Base-by-base conservation (phyloP, 2,888 invertebrate genomes). In the Creontiades dilutus region DNA sequence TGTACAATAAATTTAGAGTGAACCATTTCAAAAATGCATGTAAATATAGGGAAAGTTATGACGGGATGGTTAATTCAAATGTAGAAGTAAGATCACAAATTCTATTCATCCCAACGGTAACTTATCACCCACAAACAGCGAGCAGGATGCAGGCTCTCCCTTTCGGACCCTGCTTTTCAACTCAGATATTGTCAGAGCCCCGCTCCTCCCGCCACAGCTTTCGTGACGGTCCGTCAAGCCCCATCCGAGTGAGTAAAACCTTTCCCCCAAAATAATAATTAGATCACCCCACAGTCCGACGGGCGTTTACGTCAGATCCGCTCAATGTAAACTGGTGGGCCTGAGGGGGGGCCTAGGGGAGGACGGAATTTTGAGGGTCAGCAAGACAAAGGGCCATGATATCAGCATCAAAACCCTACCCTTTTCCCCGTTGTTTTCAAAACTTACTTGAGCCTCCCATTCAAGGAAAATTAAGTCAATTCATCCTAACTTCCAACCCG, bases 211-310 rank as follows among this genome's bases (percentile, higher is more conserved):
- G 5, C 5, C 12, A 61, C 23, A 27, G 23, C 68, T 23, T 23
- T 23, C 68, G 27, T 68, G 27, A 68, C 23, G 68, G 68, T 12
- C 68, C 23, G 68, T 68, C 68, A 68, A 68, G 23, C 23, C 23
- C 23, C 68, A 7, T 16, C 61, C 16, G 61, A 61, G n/a, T 19
- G 61, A 9, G 9, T 61, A 61, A 61, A 61, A 61, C 19, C 23
- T 12, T 23, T 13, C 68, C 23, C 68, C 68, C 23, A 68, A 68
- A 68, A 68, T 68, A 68, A 68, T 68, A 68, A 68, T 68, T 68
- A 68, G 19, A 68, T 68, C 68, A 68, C 23, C 68, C n/a, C 68
- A 68, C 68, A 5, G 11, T 23, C 27, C 19, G 23, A 2, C 68
- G 68, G 27, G 12, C 68, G 23, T 68, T 68, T 23, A 68, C 13